Evolutionary conservation across 2,888 invertebrate species (phyloP).

Genomic region (Koerneria pararmatus): DNA sequence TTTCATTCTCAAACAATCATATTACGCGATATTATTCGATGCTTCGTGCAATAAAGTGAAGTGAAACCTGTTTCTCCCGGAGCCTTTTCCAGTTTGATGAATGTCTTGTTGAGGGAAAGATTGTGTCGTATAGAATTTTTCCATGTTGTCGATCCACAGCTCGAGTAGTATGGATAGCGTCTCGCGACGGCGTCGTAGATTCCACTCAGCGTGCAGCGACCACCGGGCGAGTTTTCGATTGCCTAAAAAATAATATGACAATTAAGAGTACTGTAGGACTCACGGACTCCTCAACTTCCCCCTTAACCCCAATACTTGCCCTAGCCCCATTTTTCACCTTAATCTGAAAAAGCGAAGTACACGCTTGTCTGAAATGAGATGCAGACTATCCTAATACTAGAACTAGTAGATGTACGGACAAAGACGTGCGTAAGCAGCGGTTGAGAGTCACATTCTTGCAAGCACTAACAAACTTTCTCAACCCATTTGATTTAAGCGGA

Average conservation of each 20-base stretch:
- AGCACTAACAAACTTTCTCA: too few relatives aligned
- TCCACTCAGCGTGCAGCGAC: conserved; percentile 32
- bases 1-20: background rate
- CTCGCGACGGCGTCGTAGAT: conserved; percentile 37
- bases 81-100: conserved; percentile 31
- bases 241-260: conserved; percentile 35
- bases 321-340: too few relatives aligned
- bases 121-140: conserved; percentile 47
- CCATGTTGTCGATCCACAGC: conserved; percentile 18
- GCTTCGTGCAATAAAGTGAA: background rate
- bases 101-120: conserved; percentile 39
- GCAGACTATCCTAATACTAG: too few relatives aligned
- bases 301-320: too few relatives aligned
- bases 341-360: too few relatives aligned
- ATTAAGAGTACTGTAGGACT: too few relatives aligned
- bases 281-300: too few relatives aligned
- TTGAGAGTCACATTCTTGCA: too few relatives aligned
- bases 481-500: too few relatives aligned
- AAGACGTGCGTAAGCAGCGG: too few relatives aligned
- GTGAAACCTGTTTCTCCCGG: conserved; percentile 30
- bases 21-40: background rate
- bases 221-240: conserved; percentile 29
- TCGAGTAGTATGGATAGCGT: conserved; percentile 17
- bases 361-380: too few relatives aligned
- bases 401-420: too few relatives aligned